Percentiles rank a stretch among this genome's conserved stretches.
Conservation (phyloP, 2,113 vertebrate genomes). For the Eidolon helvum region DNA sequence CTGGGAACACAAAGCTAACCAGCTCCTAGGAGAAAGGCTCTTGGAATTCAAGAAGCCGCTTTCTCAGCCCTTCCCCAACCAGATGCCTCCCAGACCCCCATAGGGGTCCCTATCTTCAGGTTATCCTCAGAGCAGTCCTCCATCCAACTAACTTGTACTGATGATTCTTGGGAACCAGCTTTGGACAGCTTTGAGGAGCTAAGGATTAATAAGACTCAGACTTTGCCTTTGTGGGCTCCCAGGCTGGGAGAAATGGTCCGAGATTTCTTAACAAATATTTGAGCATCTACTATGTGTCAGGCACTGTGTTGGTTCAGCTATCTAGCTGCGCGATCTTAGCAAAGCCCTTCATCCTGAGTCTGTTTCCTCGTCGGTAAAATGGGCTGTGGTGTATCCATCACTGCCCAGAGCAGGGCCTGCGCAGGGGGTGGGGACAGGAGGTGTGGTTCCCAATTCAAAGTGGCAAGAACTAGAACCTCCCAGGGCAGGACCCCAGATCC, state of each 20-base stretch:
- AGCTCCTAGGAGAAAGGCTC: not conserved
- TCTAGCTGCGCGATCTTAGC: not conserved
- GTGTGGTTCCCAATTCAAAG: not conserved
- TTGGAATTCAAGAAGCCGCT: not conserved
- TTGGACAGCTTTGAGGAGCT: not conserved
- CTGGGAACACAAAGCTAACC: not conserved
- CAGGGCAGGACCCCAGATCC: conserved; percentile 32
- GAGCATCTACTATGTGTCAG: not conserved
- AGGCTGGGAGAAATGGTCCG: not conserved
- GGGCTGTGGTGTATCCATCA: not conserved
- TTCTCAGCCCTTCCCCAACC: not conserved
- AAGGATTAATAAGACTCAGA: not conserved
- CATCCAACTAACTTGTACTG: not conserved
- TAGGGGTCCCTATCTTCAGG: not conserved
- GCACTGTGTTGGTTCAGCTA: not conserved
- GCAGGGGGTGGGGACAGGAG: not conserved
- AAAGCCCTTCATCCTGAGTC: not conserved
- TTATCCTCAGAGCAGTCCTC: not conserved
- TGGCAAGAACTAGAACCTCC: conserved; percentile 37
- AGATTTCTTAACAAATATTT: not conserved
- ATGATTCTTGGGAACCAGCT: not conserved
- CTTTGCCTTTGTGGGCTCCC: not conserved
- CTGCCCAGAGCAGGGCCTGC: not conserved
- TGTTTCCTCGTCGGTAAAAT: not conserved
- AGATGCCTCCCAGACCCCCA: not conserved